Conservation (phyloP, 92 coral and sea anemone species). For the Zoanthus sansibaricus region DNA sequence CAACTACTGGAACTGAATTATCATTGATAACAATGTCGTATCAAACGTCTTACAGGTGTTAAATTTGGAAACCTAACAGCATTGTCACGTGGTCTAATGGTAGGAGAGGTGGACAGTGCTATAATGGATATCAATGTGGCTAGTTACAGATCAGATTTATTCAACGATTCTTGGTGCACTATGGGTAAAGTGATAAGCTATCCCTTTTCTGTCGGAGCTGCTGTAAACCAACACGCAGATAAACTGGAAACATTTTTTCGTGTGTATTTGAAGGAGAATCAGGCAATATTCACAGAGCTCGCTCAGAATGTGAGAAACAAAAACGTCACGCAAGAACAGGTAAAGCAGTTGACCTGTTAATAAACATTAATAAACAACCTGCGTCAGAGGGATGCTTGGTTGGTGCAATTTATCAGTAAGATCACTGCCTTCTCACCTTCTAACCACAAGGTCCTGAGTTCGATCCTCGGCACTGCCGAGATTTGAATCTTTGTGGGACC, state of each 20-base stretch:
- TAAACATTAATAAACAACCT: neutral
- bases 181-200: neutral
- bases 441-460: too few species aligned
- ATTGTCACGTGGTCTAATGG: neutral
- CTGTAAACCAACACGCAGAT: neutral
- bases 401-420: too few species aligned
- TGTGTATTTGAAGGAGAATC: conserved; percentile 9
- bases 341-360: neutral
- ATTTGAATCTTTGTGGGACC: too few species aligned
- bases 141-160: conserved; percentile 9
- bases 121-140: conserved; percentile 12
- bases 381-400: too few species aligned
- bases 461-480: too few species aligned
- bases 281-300: neutral
- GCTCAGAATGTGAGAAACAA: neutral
- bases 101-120: neutral
- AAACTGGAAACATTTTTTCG: neutral
- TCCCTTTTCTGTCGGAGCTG: neutral
- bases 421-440: too few species aligned
- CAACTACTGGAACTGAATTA: too few species aligned
- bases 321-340: neutral
- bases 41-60: neutral
- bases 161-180: conserved; percentile 25
- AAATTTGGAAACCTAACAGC: neutral
- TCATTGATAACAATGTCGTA: neutral